Evolutionary conservation across 2,113 vertebrate species (phyloP).

Genomic region (Tachysurus vachellii): DNA sequence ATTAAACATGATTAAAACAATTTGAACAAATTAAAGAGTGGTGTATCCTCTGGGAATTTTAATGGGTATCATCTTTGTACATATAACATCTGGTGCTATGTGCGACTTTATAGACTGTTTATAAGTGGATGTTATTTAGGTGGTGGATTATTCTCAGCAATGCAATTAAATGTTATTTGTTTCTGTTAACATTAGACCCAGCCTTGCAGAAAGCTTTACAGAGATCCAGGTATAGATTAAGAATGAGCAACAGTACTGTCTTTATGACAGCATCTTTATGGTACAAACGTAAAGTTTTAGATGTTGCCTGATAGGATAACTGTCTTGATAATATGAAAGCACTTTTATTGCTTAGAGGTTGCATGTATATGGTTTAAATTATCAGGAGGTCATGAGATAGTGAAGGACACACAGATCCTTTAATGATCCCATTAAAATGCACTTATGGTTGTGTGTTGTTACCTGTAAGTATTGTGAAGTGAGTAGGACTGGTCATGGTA

Average conservation of each 20-base stretch:
- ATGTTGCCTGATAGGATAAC: not conserved
- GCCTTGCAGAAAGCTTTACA: not conserved
- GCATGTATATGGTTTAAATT: not conserved
- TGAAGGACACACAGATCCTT: not conserved
- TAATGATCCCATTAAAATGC: too few relatives aligned
- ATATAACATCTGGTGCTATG: not conserved
- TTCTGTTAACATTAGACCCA: not conserved
- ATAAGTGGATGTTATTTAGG: not conserved
- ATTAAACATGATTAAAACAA: not conserved
- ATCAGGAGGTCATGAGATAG: not conserved
- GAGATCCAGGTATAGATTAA: not conserved
- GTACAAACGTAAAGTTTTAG: not conserved
- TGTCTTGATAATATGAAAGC: not conserved
- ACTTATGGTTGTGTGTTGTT: slow-evolving; percentile 33
- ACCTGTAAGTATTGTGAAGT: slow-evolving; percentile 94
- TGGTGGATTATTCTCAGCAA: not conserved
- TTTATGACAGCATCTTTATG: not conserved
- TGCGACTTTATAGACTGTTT: not conserved
- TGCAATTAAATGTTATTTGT: not conserved
- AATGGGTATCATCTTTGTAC: not conserved
- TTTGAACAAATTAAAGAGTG: not conserved
- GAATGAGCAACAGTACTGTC: not conserved
- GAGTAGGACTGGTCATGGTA: slow-evolving; percentile 86
- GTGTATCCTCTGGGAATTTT: not conserved
- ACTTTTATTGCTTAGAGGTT: not conserved